phyloP scores from a whole-genome alignment of 1,140 invertebrate genomes.

The Eufriesea mexicana region DNA sequence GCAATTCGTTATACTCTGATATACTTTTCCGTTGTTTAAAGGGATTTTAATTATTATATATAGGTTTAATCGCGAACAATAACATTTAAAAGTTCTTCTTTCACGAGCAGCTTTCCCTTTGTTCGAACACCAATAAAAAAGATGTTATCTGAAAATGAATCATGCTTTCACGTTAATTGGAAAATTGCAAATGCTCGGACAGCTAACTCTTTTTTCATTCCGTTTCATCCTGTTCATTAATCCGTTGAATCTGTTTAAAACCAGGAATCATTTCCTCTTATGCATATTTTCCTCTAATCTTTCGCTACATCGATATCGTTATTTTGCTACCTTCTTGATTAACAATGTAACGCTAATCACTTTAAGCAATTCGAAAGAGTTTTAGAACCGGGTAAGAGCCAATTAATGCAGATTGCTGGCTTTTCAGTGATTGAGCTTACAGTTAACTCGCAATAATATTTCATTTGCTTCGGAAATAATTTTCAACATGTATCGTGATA shows the following conservation, averaged over 20 bases:
- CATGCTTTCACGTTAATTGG: conserved; percentile 19
- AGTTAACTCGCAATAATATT: neutral
- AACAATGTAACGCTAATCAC: neutral
- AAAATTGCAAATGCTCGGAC: neutral
- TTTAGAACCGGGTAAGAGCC: neutral
- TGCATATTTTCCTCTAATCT: neutral
- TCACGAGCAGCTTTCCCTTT: neutral
- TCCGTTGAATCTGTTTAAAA: neutral
- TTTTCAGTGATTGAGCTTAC: neutral
- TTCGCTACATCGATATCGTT: neutral
- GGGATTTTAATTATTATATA: neutral
- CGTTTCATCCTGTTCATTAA: conserved; percentile 31
- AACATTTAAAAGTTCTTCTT: neutral
- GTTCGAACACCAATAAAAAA: neutral
- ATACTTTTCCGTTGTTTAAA: neutral
- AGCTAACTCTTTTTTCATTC: neutral
- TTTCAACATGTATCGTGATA: no score
- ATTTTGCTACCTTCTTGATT: neutral
- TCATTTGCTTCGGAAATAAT: no score
- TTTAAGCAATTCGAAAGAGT: neutral
- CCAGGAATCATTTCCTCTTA: neutral
- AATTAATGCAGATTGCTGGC: neutral
- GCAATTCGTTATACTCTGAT: neutral
- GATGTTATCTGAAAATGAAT: conserved; percentile 1
- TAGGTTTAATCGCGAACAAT: neutral